A percentile compares a stretch with the other conserved stretches of the same genome.
phyloP scores from a whole-genome alignment of 2,797 vertebrate genomes.

The Aratinga solstitialis region DNA sequence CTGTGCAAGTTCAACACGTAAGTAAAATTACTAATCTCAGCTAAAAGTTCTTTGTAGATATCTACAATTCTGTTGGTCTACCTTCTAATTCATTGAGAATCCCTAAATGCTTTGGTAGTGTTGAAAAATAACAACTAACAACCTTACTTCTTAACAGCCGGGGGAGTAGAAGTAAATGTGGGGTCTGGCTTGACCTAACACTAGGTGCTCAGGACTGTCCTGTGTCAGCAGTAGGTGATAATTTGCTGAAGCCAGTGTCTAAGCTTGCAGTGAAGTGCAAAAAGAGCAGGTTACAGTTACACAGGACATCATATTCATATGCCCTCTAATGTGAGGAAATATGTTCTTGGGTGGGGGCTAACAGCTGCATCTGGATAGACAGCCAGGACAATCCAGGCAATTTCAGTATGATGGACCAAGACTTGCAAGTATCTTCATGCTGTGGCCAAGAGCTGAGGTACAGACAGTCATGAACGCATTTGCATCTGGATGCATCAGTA shows the following conservation, averaged over 20 bases:
- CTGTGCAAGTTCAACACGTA: background rate
- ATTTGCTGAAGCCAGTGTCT: background rate
- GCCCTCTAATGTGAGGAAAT: background rate
- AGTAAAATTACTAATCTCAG: background rate
- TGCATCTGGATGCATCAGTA: background rate
- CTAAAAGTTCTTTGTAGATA: background rate
- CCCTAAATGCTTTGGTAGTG: background rate
- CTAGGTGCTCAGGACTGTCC: background rate
- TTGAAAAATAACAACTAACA: background rate
- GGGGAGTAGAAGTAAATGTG: background rate
- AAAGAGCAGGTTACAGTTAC: background rate
- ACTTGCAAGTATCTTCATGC: background rate
- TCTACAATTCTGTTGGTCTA: background rate
- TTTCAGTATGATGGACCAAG: background rate
- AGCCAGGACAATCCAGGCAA: background rate
- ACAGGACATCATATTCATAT: background rate
- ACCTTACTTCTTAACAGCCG: background rate
- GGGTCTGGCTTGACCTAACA: background rate
- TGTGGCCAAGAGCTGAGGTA: background rate
- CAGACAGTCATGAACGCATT: background rate
- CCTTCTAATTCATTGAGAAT: background rate
- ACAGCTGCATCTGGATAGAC: background rate
- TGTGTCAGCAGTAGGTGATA: background rate
- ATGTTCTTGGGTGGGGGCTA: background rate
- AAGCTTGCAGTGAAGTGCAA: background rate